Percentiles rank a stretch among this genome's conserved stretches.
Evolutionary conservation across 2,888 invertebrate species (phyloP).

Genomic region (Scaptomyza cyrtandrae): DNA sequence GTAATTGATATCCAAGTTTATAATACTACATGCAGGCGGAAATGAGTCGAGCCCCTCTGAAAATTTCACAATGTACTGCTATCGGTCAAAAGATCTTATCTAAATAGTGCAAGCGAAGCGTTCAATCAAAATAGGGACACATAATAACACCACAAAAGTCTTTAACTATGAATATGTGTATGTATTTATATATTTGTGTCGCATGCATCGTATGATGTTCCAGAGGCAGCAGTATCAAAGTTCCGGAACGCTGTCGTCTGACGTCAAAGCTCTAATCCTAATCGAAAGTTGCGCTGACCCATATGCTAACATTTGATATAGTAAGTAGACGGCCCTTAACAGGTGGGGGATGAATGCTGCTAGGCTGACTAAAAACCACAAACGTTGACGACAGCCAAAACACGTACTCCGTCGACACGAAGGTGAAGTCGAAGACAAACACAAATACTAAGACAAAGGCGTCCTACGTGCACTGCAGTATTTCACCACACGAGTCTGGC

Average conservation of each 20-base stretch:
- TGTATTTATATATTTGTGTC: not conserved
- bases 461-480: constrained; percentile 71
- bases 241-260: constrained; percentile 60
- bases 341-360: constrained; percentile 22
- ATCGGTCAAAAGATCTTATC: constrained; percentile 53
- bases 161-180: not conserved
- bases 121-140: constrained; percentile 8
- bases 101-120: constrained; percentile 8
- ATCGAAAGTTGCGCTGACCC: constrained; percentile 68
- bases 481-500: constrained; percentile 58
- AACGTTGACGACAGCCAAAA: constrained; percentile 16
- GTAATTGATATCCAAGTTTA: constrained; percentile 15
- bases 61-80: constrained; percentile 34
- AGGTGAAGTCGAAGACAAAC: constrained; percentile 7
- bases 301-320: constrained; percentile 46
- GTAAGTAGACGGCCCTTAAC: constrained; percentile 22
- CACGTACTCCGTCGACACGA: constrained; percentile 50
- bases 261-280: constrained; percentile 65
- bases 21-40: constrained; percentile 41
- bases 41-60: constrained; percentile 68
- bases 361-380: constrained; percentile 37
- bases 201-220: constrained; percentile 65
- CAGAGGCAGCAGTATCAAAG: constrained; percentile 24
- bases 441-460: not conserved
- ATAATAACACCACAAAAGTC: not conserved